Base-by-base conservation (phyloP, 2,888 invertebrate species). In the Napeogenes inachia region DNA sequence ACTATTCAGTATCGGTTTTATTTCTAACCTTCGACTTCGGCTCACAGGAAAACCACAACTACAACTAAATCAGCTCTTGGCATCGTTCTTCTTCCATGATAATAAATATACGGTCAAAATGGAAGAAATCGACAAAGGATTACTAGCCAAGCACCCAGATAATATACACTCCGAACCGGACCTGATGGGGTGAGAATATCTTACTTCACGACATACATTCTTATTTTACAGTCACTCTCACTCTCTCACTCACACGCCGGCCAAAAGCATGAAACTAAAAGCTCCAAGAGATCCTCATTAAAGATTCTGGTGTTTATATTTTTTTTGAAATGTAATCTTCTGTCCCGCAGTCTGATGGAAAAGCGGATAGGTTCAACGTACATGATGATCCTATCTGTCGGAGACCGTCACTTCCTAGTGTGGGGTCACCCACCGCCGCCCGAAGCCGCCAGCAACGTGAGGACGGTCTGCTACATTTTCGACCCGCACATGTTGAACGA, bases 341-440 rank as follows among this genome's bases (percentile, higher is more conserved):
- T 45, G 38, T 42, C 12, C 45, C 10, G 10, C 70, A 89, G 89
- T 0, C 53, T 89, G 4, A 89, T 89, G 89, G 84, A 87, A 63
- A 87, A 87, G 61, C 79, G 79, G 0, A 38, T 65, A 0, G 89
- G 89, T 3, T 71, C 73, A 2, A 72, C 74, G 0, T 89, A 82
- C 73, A 78, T 76, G 75, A 66, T 80, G 70, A 80, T 90, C 4
- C 71, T 90, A 3, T 77, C 81, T 0, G 83, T 76, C 0, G 79
- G 77, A 0, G 78, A 79, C 4, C 75, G 71, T 0, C 87, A 89
- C 68, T 89, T 89, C 68, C 73, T 88, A 0, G 74, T 89, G 6
- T 90, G 89, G 88, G 89, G 89, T 0, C 78, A 85, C 32, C 87
- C 89, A 0, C 88, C 89, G 0, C 72, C 75, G 0, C 75, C 81